Evolutionary conservation across 2,797 vertebrate species (phyloP).

Genomic region (Loriculus beryllinus): DNA sequence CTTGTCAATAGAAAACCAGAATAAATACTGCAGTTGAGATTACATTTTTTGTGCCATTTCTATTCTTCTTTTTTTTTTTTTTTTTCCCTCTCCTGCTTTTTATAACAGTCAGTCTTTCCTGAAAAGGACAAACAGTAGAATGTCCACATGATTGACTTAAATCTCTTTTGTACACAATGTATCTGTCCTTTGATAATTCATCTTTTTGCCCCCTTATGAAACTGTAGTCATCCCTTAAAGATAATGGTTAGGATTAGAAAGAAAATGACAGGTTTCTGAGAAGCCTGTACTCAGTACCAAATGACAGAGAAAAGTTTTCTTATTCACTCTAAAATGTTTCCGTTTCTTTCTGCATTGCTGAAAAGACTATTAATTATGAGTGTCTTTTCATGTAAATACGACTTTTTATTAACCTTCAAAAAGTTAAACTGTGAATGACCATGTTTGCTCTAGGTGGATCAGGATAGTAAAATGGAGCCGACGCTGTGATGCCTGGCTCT

Average conservation of each 20-base stretch:
- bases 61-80: not conserved
- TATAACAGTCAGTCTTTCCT: not conserved
- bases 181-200: conserved; percentile 14
- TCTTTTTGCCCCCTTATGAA: conserved; percentile 23
- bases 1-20: not conserved
- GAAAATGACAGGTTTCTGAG: not conserved
- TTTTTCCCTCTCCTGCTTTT: not conserved
- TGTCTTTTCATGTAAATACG: not conserved
- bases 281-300: not conserved
- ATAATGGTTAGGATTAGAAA: not conserved
- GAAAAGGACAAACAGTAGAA: not conserved
- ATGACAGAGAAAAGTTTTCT: not conserved
- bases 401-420: conserved; percentile 12
- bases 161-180: not conserved
- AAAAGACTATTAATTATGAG: not conserved
- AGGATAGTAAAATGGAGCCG: not conserved
- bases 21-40: not conserved
- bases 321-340: not conserved
- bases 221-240: conserved; percentile 13
- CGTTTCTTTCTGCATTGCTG: not conserved
- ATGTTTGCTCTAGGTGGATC: not conserved
- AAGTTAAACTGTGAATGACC: not conserved
- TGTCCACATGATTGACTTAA: not conserved
- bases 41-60: not conserved
- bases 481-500: not conserved